Conservation (phyloP, 1,140 invertebrate genomes). For the Bombus huntii region DNA sequence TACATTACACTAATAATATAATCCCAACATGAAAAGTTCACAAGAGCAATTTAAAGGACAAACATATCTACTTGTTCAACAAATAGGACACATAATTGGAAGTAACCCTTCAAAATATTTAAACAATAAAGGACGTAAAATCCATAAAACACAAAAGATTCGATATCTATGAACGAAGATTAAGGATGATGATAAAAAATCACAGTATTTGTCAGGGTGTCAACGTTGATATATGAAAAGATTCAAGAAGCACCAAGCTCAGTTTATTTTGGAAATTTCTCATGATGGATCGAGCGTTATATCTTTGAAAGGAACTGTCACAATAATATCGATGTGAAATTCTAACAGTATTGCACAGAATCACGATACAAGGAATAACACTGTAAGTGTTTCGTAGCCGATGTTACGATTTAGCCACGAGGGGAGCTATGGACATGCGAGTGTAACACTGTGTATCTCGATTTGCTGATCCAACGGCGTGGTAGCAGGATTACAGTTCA, state of each 20-base stretch:
- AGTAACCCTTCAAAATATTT: slow-evolving; percentile 6
- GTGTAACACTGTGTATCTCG: slow-evolving; percentile 34
- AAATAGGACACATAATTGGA: background rate
- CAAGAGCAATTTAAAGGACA: background rate
- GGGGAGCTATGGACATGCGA: slow-evolving; percentile 13
- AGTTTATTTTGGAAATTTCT: slow-evolving; percentile 1
- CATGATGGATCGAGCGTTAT: background rate
- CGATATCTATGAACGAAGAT: background rate
- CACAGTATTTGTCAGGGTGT: slow-evolving; percentile 19
- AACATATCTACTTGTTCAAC: background rate
- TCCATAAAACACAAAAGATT: background rate
- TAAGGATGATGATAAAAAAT: background rate
- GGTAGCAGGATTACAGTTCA: slow-evolving; percentile 36
- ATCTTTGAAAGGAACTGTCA: background rate
- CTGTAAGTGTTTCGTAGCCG: slow-evolving; percentile 12
- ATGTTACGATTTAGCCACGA: slow-evolving; percentile 39
- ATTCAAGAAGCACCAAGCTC: background rate
- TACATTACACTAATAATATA: background rate
- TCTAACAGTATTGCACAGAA: slow-evolving; percentile 31
- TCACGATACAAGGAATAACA: slow-evolving; percentile 31
- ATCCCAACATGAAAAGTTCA: background rate
- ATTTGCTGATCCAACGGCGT: slow-evolving; percentile 30
- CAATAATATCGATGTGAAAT: slow-evolving; percentile 8
- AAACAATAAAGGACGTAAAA: background rate
- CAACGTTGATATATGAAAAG: slow-evolving; percentile 11